phyloP scores from a whole-genome alignment of 2,888 invertebrate genomes.

The Agriopis marginaria region DNA sequence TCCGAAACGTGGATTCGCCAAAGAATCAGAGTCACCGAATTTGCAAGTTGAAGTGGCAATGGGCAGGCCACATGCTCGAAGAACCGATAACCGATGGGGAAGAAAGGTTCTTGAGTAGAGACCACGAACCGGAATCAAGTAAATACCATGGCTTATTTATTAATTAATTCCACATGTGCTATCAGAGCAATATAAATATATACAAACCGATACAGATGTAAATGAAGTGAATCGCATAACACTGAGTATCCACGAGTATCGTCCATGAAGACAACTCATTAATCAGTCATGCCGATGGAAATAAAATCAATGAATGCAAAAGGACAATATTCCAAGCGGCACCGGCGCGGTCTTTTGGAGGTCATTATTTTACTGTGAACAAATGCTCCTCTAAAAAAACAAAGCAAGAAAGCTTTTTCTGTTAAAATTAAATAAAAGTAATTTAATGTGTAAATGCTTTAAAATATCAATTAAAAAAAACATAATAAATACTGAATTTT shows the following conservation, averaged over 20 bases:
- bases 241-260: neutral
- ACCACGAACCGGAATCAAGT: too few species aligned
- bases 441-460: too few species aligned
- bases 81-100: too few species aligned
- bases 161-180: constrained; percentile 9
- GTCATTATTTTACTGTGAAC: neutral
- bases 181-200: neutral
- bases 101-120: too few species aligned
- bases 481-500: too few species aligned
- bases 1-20: too few species aligned
- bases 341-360: constrained; percentile 1
- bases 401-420: too few species aligned
- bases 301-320: constrained; percentile 28
- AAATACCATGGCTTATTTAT: neutral
- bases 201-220: constrained; percentile 22
- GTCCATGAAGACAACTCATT: constrained; percentile 16
- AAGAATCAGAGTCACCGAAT: too few species aligned
- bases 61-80: too few species aligned
- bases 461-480: too few species aligned
- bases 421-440: neutral
- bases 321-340: constrained; percentile 39
- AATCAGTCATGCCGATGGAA: constrained; percentile 34
- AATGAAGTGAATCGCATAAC: constrained; percentile 18
- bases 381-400: neutral
- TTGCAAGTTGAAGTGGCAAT: too few species aligned